Conservation (phyloP, 1,140 invertebrate species). For the Kradibia gibbosae region DNA sequence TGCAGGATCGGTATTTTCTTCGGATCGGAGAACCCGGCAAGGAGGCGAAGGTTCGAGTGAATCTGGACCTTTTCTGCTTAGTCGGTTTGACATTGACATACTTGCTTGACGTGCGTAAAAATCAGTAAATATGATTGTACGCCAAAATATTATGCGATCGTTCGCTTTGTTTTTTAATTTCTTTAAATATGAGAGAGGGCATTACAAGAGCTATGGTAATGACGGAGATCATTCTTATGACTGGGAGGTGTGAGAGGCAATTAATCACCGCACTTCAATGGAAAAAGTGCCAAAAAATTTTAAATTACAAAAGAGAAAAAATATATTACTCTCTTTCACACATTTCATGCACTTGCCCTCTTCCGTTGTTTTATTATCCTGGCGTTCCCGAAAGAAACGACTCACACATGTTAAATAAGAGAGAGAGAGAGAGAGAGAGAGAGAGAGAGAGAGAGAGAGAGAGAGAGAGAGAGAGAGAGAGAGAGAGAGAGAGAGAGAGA, state of each 20-base stretch:
- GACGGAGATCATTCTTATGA: neutral
- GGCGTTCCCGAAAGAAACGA: neutral
- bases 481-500: neutral
- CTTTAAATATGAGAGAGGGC: neutral
- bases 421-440: neutral
- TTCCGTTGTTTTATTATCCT: neutral
- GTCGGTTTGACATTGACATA: neutral
- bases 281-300: neutral
- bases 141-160: neutral
- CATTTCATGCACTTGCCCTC: neutral
- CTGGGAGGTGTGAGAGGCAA: neutral
- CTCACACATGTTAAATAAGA: neutral
- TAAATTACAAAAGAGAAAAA: neutral
- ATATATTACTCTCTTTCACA: neutral
- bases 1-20: neutral
- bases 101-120: neutral
- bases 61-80: neutral
- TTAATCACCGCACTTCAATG: neutral
- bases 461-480: neutral
- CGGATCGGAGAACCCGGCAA: neutral
- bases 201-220: neutral
- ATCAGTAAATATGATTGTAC: neutral
- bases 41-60: neutral
- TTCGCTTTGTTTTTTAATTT: neutral
- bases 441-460: neutral